phyloP scores from a whole-genome alignment of 2,888 invertebrate genomes.

The Sesamia inferens region DNA sequence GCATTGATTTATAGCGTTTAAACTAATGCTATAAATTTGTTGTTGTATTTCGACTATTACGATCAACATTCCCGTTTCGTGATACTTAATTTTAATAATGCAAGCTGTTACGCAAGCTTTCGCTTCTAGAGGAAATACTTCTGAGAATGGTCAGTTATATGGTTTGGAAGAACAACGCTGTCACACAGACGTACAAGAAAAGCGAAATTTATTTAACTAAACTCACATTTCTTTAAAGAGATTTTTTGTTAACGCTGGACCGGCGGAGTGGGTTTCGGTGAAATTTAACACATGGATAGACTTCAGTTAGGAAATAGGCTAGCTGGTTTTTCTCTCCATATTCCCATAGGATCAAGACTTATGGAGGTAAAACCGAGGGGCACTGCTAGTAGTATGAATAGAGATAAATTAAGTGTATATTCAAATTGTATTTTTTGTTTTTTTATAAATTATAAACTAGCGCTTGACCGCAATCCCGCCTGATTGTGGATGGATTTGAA shows the following conservation, averaged over 20 bases:
- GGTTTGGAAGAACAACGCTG: too few relatives aligned
- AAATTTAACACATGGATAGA: neutral
- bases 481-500: too few relatives aligned
- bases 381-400: neutral
- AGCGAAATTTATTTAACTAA: too few relatives aligned
- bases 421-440: too few relatives aligned
- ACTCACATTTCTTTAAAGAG: too few relatives aligned
- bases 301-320: too few relatives aligned
- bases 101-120: neutral
- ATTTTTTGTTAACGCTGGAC: neutral
- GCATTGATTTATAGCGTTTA: conserved; percentile 33
- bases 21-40: too few relatives aligned
- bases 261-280: neutral
- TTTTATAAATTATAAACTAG: too few relatives aligned
- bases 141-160: too few relatives aligned
- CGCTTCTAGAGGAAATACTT: neutral
- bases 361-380: neutral
- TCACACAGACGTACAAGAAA: too few relatives aligned
- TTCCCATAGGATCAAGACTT: neutral
- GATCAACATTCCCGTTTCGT: neutral
- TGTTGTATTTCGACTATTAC: conserved; percentile 25
- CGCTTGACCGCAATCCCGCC: too few relatives aligned
- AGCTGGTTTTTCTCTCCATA: neutral
- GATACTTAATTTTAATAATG: neutral
- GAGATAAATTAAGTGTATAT: neutral